A percentile compares a stretch with the other conserved stretches of the same genome.
Conservation (phyloP, 2,797 vertebrate species). For the Betta splendens region DNA sequence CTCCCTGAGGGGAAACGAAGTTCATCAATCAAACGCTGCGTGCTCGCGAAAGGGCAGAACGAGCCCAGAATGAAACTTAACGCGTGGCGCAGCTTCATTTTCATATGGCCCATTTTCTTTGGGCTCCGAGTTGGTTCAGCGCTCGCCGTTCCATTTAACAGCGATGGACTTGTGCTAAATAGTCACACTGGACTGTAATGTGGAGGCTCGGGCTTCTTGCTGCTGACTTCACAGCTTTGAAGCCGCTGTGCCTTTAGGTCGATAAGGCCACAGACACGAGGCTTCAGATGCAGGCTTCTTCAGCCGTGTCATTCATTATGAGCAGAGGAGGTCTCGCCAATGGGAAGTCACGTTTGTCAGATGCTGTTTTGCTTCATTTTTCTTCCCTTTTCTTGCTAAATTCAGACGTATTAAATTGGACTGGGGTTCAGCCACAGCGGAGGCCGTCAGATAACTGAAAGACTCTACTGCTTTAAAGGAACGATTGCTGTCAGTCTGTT, state of each 20-base stretch:
- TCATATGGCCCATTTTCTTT: constrained; percentile 47
- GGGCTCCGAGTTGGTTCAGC: constrained; percentile 13
- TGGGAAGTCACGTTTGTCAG: constrained; percentile 5
- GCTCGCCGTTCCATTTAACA: constrained; percentile 51
- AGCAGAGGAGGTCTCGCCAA: constrained; percentile 17
- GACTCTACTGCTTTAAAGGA: no score
- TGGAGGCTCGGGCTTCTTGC: constrained; percentile 27
- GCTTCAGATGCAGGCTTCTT: constrained; percentile 32
- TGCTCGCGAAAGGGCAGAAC: constrained; percentile 53
- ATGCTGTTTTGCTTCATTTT: constrained; percentile 9
- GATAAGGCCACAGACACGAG: constrained; percentile 17
- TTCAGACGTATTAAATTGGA: not conserved
- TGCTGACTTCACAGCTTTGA: constrained; percentile 49
- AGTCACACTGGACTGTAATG: constrained; percentile 40
- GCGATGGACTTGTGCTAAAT: constrained; percentile 38
- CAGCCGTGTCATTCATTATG: constrained; percentile 28
- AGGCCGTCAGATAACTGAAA: no score
- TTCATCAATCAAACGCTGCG: constrained; percentile 64
- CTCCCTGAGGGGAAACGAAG: constrained; percentile 31
- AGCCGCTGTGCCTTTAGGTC: constrained; percentile 24
- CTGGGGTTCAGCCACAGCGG: not conserved
- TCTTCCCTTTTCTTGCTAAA: not conserved
- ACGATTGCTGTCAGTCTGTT: no score
- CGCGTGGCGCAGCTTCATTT: constrained; percentile 50
- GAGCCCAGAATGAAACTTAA: constrained; percentile 48